Percentiles rank a stretch among this genome's conserved stretches.
phyloP scores from a whole-genome alignment of 2,888 invertebrate species.

The Pterostichus niger region DNA sequence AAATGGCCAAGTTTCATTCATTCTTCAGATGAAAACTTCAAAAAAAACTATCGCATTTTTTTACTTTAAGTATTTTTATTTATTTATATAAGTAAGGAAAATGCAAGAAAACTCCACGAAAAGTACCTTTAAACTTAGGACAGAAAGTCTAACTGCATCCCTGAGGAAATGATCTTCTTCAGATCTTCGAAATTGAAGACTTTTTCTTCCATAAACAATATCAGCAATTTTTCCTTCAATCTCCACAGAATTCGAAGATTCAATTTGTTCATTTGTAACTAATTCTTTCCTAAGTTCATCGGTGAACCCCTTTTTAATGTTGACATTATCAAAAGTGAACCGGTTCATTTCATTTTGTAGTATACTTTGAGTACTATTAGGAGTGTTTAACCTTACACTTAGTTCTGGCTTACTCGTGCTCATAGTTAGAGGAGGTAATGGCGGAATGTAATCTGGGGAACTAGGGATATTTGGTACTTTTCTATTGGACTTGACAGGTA shows the following conservation, averaged over 20 bases:
- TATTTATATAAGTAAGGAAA: not conserved
- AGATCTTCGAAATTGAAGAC: not conserved
- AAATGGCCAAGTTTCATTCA: too few relatives aligned
- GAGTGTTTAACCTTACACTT: not conserved
- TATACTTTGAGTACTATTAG: not conserved
- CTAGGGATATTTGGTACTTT: too few relatives aligned
- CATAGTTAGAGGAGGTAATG: too few relatives aligned
- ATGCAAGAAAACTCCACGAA: not conserved
- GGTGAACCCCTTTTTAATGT: not conserved
- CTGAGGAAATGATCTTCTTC: not conserved
- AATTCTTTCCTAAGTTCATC: not conserved
- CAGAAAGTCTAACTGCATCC: not conserved
- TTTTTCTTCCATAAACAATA: constrained; percentile 12
- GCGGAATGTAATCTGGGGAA: too few relatives aligned
- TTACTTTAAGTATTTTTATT: too few relatives aligned
- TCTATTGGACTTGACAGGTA: too few relatives aligned
- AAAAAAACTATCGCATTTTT: too few relatives aligned
- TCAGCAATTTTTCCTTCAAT: constrained; percentile 4
- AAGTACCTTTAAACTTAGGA: constrained; percentile 11
- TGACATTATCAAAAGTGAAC: not conserved
- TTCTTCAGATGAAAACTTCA: too few relatives aligned
- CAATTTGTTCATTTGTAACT: not conserved
- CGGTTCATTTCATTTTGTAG: not conserved
- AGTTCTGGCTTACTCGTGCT: not conserved
- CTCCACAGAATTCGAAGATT: not conserved